Conservation (phyloP, 2,113 vertebrate species). For the Gavia stellata region DNA sequence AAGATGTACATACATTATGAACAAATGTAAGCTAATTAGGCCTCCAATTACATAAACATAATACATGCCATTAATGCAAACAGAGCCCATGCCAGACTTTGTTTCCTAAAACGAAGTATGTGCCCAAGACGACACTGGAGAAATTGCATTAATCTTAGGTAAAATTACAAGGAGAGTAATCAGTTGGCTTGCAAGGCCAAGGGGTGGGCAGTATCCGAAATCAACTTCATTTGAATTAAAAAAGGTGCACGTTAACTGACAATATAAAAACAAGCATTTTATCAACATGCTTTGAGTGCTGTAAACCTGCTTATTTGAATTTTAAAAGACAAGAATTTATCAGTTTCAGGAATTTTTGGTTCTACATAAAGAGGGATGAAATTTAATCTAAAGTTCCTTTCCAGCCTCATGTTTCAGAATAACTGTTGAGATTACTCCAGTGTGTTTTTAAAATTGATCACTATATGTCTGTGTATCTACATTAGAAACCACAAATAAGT, state of each 20-base stretch:
- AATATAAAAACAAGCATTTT: neutral
- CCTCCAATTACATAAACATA: neutral
- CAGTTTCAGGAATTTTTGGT: neutral
- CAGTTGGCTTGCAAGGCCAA: neutral
- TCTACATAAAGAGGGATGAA: neutral
- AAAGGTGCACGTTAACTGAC: neutral
- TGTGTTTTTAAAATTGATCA: neutral
- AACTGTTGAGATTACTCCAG: neutral
- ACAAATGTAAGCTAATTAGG: neutral
- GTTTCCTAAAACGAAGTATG: neutral
- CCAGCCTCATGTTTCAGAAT: neutral
- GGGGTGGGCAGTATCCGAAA: fast-evolving
- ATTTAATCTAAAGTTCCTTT: neutral
- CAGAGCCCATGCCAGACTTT: neutral
- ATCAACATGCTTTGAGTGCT: neutral
- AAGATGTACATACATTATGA: neutral
- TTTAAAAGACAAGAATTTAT: neutral
- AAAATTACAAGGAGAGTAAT: neutral
- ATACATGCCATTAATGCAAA: neutral
- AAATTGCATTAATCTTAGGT: neutral
- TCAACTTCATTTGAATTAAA: neutral
- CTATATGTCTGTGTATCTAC: neutral
- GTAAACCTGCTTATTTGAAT: neutral
- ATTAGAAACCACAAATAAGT: neutral
- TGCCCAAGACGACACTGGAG: neutral